Percentiles rank a stretch among this genome's conserved stretches.
Evolutionary conservation across 2,888 invertebrate species (phyloP).

Genomic region (Mylabris sibirica): DNA sequence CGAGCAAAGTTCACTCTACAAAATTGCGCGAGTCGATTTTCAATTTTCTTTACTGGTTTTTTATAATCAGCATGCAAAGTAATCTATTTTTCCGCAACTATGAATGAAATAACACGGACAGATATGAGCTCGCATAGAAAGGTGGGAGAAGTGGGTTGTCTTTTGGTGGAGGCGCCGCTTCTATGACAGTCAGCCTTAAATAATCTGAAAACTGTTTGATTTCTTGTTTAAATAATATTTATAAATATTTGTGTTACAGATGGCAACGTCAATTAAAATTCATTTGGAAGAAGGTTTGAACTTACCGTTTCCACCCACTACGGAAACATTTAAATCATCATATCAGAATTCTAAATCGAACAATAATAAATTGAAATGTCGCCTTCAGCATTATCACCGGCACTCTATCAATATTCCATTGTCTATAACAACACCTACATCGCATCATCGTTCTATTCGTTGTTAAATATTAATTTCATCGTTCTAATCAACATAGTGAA

Average conservation of each 20-base stretch:
- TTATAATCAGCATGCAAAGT: no score
- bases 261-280: constrained; percentile 22
- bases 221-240: no score
- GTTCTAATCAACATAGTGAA: not conserved
- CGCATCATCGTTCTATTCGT: not conserved
- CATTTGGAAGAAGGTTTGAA: not conserved
- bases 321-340: not conserved
- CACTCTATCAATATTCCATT: constrained; percentile 6
- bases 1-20: no score
- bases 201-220: no score
- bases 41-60: no score
- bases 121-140: no score
- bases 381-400: not conserved
- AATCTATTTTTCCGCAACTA: no score
- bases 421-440: not conserved
- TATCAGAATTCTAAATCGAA: not conserved
- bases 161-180: no score
- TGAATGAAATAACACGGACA: no score
- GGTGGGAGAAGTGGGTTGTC: no score
- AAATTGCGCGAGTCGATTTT: no score
- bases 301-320: not conserved
- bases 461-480: not conserved
- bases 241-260: constrained; percentile 22
- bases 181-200: no score
- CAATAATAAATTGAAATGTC: constrained; percentile 18